phyloP scores from a whole-genome alignment of 2,113 vertebrate genomes.

The Callocephalon fimbriatum region DNA sequence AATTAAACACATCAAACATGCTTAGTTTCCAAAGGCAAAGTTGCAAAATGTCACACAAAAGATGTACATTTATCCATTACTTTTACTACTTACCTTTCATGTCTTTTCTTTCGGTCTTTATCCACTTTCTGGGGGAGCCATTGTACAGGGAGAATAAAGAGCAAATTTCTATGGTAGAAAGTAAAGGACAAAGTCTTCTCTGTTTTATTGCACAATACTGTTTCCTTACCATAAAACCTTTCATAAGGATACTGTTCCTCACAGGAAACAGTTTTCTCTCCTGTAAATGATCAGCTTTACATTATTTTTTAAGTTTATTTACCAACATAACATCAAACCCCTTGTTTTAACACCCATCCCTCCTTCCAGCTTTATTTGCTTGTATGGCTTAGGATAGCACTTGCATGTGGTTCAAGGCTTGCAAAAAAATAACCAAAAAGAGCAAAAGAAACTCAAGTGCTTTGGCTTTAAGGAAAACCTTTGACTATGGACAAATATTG shows the following conservation, averaged over 20 bases:
- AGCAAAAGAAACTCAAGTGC: neutral
- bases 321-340: neutral
- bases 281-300: neutral
- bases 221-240: neutral
- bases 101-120: neutral
- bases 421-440: neutral
- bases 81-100: neutral
- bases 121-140: neutral
- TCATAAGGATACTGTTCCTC: neutral
- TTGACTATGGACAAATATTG: neutral
- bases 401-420: neutral
- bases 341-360: neutral
- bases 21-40: neutral
- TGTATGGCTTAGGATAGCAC: neutral
- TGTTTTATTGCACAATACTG: neutral
- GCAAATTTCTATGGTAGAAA: neutral
- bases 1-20: neutral
- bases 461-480: neutral
- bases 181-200: neutral
- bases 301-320: neutral
- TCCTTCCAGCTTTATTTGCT: neutral
- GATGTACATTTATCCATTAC: fast-evolving
- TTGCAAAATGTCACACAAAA: neutral
- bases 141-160: neutral
- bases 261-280: neutral